Base-by-base conservation (phyloP, 2,797 vertebrate genomes). In the Pipistrellus pipistrellus region DNA sequence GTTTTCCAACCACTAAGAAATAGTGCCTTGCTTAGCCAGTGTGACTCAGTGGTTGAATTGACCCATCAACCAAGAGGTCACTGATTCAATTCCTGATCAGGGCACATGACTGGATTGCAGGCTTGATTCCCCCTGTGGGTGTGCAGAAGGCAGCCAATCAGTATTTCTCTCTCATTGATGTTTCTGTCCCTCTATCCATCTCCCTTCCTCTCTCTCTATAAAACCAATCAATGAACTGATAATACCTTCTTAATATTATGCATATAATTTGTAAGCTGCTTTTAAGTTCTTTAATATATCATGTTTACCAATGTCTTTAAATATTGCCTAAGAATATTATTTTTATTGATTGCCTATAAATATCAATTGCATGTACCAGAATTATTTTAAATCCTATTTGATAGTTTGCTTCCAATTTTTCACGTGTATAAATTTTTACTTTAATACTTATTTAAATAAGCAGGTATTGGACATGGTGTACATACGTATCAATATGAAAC, bases 401-500 rank as follows among this genome's bases (percentile, higher is more conserved):
- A 69, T 82, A 3, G 13, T 89, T 88, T 86, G 15, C 44, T 89
- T 85, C 46, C 57, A n/a, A 20, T 55, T 90, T 94, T 27, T 59
- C 30, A 88, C 1, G 2, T 51, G 0, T 76, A 35, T 18, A 80
- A 27, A 20, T 32, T 86, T 83, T 85, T 41, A 64, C 32, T 86
- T 75, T 68, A 62, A 51, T 66, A 25, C 80, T 90, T 87, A 90
- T 91, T 86, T 93, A 86, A 85, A 80, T 84, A 72, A 82, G 41
- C 23, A 66, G n/a, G 13, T 38, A 38, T 27, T 90, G 25, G 41
- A 53, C 25, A 20, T 17, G 1, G 25, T 53, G 8, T 72, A 30
- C 8, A 21, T 82, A 85, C 6, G 14, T 82, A 85, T 72, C 20
- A 71, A 44, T 57, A 57, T 64, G 80, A 92, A 72, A 15, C 8